Percentiles rank a stretch among this genome's conserved stretches.
Evolutionary conservation across 2,113 vertebrate species (phyloP).

Genomic region (Manacus vitellinus): DNA sequence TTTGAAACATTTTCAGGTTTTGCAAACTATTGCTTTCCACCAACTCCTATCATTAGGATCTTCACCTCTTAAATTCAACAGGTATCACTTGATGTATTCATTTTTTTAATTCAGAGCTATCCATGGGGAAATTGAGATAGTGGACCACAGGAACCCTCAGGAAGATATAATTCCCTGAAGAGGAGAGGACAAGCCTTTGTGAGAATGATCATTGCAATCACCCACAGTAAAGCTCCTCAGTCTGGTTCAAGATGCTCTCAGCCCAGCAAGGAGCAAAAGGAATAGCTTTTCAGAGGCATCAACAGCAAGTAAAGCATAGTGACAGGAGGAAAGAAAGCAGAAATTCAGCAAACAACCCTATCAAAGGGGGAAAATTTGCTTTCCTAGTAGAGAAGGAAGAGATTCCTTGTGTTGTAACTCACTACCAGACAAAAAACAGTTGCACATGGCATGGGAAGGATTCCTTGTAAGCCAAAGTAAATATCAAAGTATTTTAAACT

Average conservation of each 20-base stretch:
- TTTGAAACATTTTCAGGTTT: not conserved
- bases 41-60: not conserved
- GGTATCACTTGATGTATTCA: not conserved
- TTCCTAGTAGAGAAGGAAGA: not conserved
- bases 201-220: not conserved
- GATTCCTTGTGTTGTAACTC: not conserved
- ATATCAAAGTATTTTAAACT: not conserved
- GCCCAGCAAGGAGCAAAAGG: not conserved
- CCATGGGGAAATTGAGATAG: not conserved
- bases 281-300: not conserved
- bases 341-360: not conserved
- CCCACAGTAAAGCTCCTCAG: not conserved
- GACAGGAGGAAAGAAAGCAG: not conserved
- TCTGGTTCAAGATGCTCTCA: not conserved
- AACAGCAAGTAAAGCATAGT: not conserved
- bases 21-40: not conserved
- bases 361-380: accelerated
- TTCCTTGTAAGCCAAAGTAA: not conserved
- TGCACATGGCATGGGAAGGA: not conserved
- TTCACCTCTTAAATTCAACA: not conserved
- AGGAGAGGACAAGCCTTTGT: not conserved
- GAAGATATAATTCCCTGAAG: not conserved
- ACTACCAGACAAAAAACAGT: not conserved
- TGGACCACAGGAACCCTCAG: not conserved
- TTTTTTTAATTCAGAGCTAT: conserved; percentile 48